Conservation (phyloP, 2,113 vertebrate species). For the Colistium nudipinnis region DNA sequence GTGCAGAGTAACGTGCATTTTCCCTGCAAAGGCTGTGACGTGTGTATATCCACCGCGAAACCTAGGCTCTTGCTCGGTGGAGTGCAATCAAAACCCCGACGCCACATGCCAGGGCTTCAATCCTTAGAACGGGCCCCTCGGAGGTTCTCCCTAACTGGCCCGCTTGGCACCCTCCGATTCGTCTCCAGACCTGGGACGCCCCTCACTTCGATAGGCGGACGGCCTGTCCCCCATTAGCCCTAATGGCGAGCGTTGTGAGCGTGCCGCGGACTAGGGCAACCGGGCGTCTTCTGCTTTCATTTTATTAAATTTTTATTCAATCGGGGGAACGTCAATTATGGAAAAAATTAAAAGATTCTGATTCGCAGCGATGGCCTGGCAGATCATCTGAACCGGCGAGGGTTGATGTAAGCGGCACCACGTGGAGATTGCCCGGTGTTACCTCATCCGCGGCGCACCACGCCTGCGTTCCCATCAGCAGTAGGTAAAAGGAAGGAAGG, state of each 20-base stretch:
- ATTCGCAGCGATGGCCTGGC: constrained; percentile 58
- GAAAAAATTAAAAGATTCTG: constrained; percentile 48
- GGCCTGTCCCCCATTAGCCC: constrained; percentile 52
- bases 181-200: constrained; percentile 39
- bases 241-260: constrained; percentile 53
- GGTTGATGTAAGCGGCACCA: constrained; percentile 69
- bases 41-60: constrained; percentile 6
- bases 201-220: constrained; percentile 55
- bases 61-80: not conserved
- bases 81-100: constrained; percentile 28
- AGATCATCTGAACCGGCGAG: constrained; percentile 52
- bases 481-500: constrained; percentile 67
- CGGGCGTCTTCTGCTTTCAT: constrained; percentile 40
- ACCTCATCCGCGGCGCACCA: constrained; percentile 64
- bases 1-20: not conserved
- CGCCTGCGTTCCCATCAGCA: constrained; percentile 47
- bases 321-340: constrained; percentile 54
- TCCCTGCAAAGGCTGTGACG: constrained; percentile 27
- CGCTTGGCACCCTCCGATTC: constrained; percentile 46
- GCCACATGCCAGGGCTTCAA: constrained; percentile 47
- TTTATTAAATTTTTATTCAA: constrained; percentile 54
- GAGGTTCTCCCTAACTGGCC: constrained; percentile 38
- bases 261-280: constrained; percentile 43
- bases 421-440: constrained; percentile 69
- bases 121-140: constrained; percentile 48